Conservation (phyloP, 2,113 vertebrate species). For the Scophthalmus maximus region DNA sequence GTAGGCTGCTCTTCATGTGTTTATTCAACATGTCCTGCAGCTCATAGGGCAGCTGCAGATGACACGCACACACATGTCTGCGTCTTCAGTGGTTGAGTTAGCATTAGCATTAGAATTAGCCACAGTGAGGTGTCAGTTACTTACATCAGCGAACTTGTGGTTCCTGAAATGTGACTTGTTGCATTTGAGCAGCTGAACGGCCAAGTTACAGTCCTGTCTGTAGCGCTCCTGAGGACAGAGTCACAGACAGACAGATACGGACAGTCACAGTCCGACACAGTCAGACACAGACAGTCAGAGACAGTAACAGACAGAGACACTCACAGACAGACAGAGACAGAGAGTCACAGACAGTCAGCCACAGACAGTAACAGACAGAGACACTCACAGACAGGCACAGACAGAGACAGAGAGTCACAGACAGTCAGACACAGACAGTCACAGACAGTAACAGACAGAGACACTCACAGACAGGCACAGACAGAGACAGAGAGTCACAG, state of each 20-base stretch:
- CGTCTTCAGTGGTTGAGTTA: too few species aligned
- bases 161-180: slow-evolving; percentile 99
- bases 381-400: background rate
- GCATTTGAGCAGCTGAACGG: slow-evolving; percentile 97
- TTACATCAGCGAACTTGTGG: slow-evolving; percentile 98
- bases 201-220: slow-evolving; percentile 96
- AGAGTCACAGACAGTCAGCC: background rate
- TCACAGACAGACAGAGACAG: background rate
- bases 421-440: background rate
- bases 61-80: background rate
- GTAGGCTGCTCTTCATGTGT: slow-evolving; percentile 89
- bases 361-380: background rate
- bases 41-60: slow-evolving; percentile 90
- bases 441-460: background rate
- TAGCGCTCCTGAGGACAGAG: slow-evolving; percentile 89
- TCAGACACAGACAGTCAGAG: background rate
- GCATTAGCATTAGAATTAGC: too few species aligned
- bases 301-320: background rate
- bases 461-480: background rate
- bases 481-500: too few species aligned
- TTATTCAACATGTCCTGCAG: slow-evolving; percentile 97
- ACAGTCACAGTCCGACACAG: too few species aligned
- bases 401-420: too few species aligned
- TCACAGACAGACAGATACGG: background rate
- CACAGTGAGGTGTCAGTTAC: too few species aligned